phyloP scores from a whole-genome alignment of 2,888 invertebrate genomes.

The Selenia dentaria region DNA sequence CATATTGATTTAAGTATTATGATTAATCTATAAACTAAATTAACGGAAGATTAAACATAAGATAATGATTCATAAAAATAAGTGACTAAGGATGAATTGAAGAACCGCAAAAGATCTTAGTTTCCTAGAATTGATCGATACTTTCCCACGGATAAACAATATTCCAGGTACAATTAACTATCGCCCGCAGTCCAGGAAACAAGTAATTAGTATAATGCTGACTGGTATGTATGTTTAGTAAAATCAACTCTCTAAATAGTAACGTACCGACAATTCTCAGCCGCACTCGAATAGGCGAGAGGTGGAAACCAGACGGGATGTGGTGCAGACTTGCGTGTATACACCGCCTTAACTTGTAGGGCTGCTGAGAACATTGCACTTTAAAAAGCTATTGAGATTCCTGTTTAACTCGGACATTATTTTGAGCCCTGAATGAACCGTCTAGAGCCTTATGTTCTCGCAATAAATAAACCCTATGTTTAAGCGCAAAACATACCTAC shows the following conservation, averaged over 20 bases:
- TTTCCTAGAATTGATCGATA: background rate
- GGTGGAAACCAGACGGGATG: constrained; percentile 51
- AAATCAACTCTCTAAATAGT: constrained; percentile 41
- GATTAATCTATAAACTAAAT: too few relatives aligned
- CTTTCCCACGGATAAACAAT: constrained; percentile 1
- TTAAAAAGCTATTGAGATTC: background rate
- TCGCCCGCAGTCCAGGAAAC: constrained; percentile 15
- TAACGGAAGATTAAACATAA: too few relatives aligned
- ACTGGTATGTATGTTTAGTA: constrained; percentile 29
- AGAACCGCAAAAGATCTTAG: too few relatives aligned
- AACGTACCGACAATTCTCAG: constrained; percentile 47
- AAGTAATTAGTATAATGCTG: constrained; percentile 27
- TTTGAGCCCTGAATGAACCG: too few relatives aligned
- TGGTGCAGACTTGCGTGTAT: constrained; percentile 40
- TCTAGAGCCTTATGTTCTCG: too few relatives aligned
- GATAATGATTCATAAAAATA: too few relatives aligned
- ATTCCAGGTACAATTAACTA: constrained; percentile 11
- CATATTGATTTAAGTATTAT: too few relatives aligned
- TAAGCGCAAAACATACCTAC: too few relatives aligned
- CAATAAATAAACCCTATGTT: too few relatives aligned
- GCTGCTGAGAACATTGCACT: constrained; percentile 13
- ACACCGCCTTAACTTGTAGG: constrained; percentile 33
- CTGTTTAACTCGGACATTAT: background rate
- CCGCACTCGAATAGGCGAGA: constrained; percentile 48
- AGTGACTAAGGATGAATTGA: too few relatives aligned